These are phyloP conservation scores for Apus apus DNA, from an alignment of 2,113 vertebrate species.

Conservation along the genomic window DNA sequence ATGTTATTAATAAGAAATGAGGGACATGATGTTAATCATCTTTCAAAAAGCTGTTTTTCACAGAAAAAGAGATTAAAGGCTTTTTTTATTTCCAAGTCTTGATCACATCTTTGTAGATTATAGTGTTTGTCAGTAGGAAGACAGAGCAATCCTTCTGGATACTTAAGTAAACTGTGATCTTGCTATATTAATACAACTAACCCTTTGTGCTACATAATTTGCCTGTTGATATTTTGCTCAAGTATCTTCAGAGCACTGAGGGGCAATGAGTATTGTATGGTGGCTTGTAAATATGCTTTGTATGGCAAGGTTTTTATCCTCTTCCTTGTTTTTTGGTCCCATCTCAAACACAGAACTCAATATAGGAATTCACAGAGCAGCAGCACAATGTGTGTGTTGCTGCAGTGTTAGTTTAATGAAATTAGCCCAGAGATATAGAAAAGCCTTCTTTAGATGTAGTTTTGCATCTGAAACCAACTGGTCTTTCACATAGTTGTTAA, in stretches of 20 bases:
- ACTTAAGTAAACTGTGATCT: slow-evolving; percentile 1
- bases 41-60: slow-evolving; percentile 34
- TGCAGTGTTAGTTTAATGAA: not conserved
- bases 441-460: not conserved
- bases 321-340: not conserved
- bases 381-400: not conserved
- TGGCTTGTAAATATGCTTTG: not conserved
- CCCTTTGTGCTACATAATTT: not conserved
- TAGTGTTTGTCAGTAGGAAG: not conserved
- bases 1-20: slow-evolving; percentile 60
- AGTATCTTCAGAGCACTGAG: not conserved
- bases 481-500: not conserved
- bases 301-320: not conserved
- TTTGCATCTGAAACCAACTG: not conserved
- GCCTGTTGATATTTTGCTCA: slow-evolving; percentile 41
- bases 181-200: not conserved
- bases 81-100: not conserved
- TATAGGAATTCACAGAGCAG: not conserved
- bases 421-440: not conserved
- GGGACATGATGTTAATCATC: slow-evolving; percentile 11
- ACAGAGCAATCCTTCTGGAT: not conserved
- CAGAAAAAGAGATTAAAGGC: slow-evolving; percentile 13
- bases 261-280: not conserved
- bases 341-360: accelerated
- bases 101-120: not conserved